Conservation (phyloP, 2,113 vertebrate genomes). For the Pteruthius melanotis region DNA sequence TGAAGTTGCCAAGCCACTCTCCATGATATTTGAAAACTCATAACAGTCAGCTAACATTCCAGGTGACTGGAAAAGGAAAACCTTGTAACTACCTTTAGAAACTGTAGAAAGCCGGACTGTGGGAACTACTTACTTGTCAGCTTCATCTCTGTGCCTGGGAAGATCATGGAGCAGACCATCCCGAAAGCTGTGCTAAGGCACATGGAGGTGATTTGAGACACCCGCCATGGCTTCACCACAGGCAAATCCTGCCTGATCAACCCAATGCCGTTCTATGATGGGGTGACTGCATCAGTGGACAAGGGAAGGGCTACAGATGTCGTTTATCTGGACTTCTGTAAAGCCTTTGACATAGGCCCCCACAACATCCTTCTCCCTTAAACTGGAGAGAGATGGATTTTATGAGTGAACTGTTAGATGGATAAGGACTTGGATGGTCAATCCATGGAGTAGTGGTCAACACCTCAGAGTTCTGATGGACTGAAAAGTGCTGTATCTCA, state of each 20-base stretch:
- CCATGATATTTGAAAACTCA: neutral
- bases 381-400: neutral
- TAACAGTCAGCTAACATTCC: neutral
- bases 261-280: neutral
- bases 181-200: neutral
- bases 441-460: too few species aligned
- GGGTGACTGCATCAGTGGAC: neutral
- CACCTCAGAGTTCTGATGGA: neutral
- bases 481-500: neutral
- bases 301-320: neutral
- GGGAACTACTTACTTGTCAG: neutral
- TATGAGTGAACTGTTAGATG: neutral
- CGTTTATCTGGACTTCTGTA: neutral
- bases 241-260: neutral
- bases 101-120: rapidly evolving
- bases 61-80: neutral
- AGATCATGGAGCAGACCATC: neutral
- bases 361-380: neutral
- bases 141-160: neutral
- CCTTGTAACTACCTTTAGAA: neutral
- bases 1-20: neutral
- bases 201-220: neutral
- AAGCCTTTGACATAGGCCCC: neutral
- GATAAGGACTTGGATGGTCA: neutral
- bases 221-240: neutral